Conservation (phyloP, 2,797 vertebrate species). For the Gymnodraco acuticeps region DNA sequence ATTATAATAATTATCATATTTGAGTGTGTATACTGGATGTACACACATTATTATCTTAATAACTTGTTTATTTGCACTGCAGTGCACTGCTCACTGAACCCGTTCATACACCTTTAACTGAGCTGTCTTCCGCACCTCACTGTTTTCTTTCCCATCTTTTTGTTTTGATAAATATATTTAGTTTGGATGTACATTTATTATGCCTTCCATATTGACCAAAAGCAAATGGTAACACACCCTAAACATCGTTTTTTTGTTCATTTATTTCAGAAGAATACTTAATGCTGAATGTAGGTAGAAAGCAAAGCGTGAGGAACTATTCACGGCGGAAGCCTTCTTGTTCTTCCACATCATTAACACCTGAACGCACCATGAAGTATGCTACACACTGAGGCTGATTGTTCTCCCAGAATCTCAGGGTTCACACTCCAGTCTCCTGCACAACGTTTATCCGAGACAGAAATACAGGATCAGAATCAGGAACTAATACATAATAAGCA, state of each 20-base stretch:
- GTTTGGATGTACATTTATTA: neutral
- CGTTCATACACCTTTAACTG: neutral
- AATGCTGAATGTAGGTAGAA: neutral
- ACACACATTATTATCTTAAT: too few species aligned
- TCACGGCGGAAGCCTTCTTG: neutral
- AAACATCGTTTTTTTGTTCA: neutral
- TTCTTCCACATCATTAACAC: slow-evolving; percentile 2
- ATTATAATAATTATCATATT: neutral
- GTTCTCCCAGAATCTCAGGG: neutral
- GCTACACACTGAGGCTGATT: neutral
- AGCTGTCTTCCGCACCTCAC: neutral
- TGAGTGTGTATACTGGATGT: neutral
- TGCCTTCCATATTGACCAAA: neutral
- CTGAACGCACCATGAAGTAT: neutral
- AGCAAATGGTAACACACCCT: neutral
- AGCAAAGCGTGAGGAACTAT: neutral
- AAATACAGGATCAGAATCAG: neutral
- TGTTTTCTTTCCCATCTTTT: neutral
- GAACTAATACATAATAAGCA: too few species aligned
- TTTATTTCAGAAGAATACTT: neutral
- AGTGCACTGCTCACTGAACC: too few species aligned
- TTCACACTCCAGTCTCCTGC: neutral
- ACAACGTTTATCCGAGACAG: neutral
- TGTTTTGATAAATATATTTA: neutral
- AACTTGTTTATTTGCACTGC: too few species aligned